Evolutionary conservation across 2,113 vertebrate species (phyloP), one percentile per base, ranked within the genome.

Genomic region (Aspiorhynchus laticeps): DNA sequence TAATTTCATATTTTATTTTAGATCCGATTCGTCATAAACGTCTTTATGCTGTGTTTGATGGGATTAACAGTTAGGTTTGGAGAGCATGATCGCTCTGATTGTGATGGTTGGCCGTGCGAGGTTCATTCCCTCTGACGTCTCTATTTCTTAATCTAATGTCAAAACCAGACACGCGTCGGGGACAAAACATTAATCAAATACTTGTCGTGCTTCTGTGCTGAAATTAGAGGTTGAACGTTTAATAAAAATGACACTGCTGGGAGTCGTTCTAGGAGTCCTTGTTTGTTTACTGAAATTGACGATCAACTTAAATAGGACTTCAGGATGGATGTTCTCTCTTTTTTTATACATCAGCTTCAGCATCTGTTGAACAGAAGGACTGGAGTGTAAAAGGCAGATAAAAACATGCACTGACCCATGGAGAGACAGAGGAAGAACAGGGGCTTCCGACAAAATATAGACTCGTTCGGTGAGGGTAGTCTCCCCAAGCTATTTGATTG

Each of bases 1-100:
- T 88, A 69, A 84, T 89, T 86, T 75, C 71, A 76, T 67, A 74
- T 87, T 75, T 76, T 67, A 61, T 84, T 91, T 89, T 85, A 82
- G 36, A 85, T 83, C 12, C 5, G 5, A 83, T 76, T 46, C 41
- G 17, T 63, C 84, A n/a, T 43, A 84, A 89, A 46, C 76, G 15
- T 48, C 80, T 74, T 26, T 88, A n/a, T 80, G 78, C 67, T 48
- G 85, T 21, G 61, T 41, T 89, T 89, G 80, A 84, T 85, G 67
- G 88, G 75, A 67, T 87, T 85, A 89, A 87, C 86, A 83, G 71
- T 36, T 65, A 69, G 46, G 69, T 80, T 53, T 83, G 65, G 59
- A 88, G 80, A 71, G 83, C 59, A 77, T 76, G 48, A 4, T 80
- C 24, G 21, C 43, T 61, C 36, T 71, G 36, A 46, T 77, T 89